Conservation (phyloP, 2,888 invertebrate species). For the Leistus spinibarbis region DNA sequence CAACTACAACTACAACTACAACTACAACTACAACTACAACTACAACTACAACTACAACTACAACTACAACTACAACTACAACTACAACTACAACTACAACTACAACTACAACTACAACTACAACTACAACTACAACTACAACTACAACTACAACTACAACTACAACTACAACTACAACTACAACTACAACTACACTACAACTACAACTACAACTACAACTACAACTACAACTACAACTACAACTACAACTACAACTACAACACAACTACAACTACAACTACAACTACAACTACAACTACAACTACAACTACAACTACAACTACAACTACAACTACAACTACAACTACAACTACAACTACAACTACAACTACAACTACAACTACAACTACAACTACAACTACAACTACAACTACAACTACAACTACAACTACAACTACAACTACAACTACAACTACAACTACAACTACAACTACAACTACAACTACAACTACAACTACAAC, state of each 20-base stretch:
- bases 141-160: conserved; percentile 11
- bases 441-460: conserved; percentile 22
- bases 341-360: conserved; percentile 6
- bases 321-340: too few species aligned
- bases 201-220: neutral
- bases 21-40: conserved; percentile 9
- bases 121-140: conserved; percentile 11
- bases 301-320: too few species aligned
- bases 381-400: conserved; percentile 24
- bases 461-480: conserved; percentile 11
- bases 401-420: conserved; percentile 24
- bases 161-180: conserved; percentile 10
- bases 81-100: conserved; percentile 19
- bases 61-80: conserved; percentile 19
- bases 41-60: conserved; percentile 16
- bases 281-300: too few species aligned
- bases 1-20: conserved; percentile 25
- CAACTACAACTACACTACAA: conserved; percentile 12
- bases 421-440: conserved; percentile 27
- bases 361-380: conserved; percentile 22
- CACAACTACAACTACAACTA: too few species aligned
- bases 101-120: neutral
- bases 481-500: conserved; percentile 18
- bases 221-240: conserved; percentile 13
- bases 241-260: too few species aligned